These are phyloP conservation scores for Incurvaria masculella DNA, from an alignment of 2,888 invertebrate genomes.

Conservation along the genomic window DNA sequence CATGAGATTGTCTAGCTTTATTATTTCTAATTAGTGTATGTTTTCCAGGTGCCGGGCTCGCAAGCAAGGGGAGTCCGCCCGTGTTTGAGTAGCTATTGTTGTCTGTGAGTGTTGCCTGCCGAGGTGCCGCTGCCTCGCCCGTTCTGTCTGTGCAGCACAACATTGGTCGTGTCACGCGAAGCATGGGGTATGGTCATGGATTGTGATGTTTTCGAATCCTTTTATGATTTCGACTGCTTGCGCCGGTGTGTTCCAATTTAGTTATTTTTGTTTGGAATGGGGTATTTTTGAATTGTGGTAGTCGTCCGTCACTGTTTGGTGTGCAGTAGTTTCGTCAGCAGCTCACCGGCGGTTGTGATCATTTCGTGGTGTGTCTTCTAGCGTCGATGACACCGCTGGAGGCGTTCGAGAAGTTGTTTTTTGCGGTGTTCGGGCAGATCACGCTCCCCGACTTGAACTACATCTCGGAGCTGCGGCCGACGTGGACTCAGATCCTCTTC, in stretches of 20 bases:
- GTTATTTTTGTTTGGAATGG: slow-evolving; percentile 2
- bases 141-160: slow-evolving; percentile 11
- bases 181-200: slow-evolving; percentile 8
- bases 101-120: slow-evolving; percentile 24
- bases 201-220: neutral
- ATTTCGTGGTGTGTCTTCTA: slow-evolving; percentile 44
- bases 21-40: slow-evolving; percentile 39
- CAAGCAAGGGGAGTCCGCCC: slow-evolving; percentile 34
- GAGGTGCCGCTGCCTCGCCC: neutral
- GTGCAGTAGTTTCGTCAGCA: neutral
- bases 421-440: slow-evolving; percentile 95
- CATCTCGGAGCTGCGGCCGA: slow-evolving; percentile 65
- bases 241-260: neutral
- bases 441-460: slow-evolving; percentile 81
- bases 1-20: slow-evolving; percentile 50
- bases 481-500: slow-evolving; percentile 84
- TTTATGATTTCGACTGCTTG: slow-evolving; percentile 10
- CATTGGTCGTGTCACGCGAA: slow-evolving; percentile 7
- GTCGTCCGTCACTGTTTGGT: neutral
- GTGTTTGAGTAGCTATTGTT: slow-evolving; percentile 31
- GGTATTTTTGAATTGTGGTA: slow-evolving; percentile 4
- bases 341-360: no score
- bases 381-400: slow-evolving; percentile 84
- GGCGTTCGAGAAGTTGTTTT: slow-evolving; percentile 97
- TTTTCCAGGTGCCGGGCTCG: slow-evolving; percentile 36